A percentile compares a stretch with the other conserved stretches of the same genome.
Evolutionary conservation across 1,140 invertebrate genomes (phyloP).

Genomic region (Trissolcus basalis): DNA sequence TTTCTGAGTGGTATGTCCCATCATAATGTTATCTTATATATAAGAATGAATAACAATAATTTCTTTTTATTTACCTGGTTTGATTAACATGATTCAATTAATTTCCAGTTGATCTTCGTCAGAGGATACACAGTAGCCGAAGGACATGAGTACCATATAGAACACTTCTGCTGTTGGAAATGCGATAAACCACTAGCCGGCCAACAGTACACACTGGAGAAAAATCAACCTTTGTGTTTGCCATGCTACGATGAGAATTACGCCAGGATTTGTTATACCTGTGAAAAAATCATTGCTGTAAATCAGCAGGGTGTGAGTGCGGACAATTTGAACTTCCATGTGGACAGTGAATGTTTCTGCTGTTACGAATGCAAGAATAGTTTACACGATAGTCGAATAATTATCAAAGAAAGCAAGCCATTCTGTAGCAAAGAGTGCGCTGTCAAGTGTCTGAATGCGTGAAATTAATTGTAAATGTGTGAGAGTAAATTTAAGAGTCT

Average conservation of each 20-base stretch:
- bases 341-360: slow-evolving; percentile 83
- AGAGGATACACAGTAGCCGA: slow-evolving; percentile 90
- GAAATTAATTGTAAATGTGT: no score
- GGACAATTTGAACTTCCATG: slow-evolving; percentile 87
- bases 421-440: slow-evolving; percentile 80
- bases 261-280: slow-evolving; percentile 85
- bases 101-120: slow-evolving; percentile 84
- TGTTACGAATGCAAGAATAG: slow-evolving; percentile 84
- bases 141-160: slow-evolving; percentile 87
- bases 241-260: slow-evolving; percentile 86
- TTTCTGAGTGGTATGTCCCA: no score
- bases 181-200: slow-evolving; percentile 89
- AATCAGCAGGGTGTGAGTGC: slow-evolving; percentile 86
- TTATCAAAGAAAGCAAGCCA: slow-evolving; percentile 82
- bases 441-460: slow-evolving; percentile 59
- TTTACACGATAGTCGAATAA: slow-evolving; percentile 81
- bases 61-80: no score
- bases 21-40: no score
- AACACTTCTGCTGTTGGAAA: slow-evolving; percentile 91
- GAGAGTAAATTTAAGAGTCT: no score
- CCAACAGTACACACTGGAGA: slow-evolving; percentile 84
- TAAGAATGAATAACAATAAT: no score
- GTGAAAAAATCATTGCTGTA: slow-evolving; percentile 83
- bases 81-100: no score
- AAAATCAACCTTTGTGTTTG: slow-evolving; percentile 86